Base-by-base conservation (phyloP, 2,888 invertebrate genomes). In the Tenthredo amoena region DNA sequence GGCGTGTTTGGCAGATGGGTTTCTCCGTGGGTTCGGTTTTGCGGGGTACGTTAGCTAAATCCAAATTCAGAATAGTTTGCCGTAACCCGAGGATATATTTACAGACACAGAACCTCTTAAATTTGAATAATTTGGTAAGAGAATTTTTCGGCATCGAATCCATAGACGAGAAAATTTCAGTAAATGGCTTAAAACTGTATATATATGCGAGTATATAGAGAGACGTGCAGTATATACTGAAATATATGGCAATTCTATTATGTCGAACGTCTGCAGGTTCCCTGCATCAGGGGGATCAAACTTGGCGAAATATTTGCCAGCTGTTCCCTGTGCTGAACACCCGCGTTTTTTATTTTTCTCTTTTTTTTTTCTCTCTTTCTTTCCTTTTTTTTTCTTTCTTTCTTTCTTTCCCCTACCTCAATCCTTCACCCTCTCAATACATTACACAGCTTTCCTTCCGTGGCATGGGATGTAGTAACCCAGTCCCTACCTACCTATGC, bases 301-400 rank as follows among this genome's bases (percentile, higher is more conserved):
- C 26, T 87, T 89, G 86, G 87, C 87, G 87, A 89, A 88, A 87
- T 86, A 86, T 85, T 85, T 86, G 86, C 88, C 89, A 87, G 89
- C 88, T 88, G 84, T 86, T 84, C 74, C 85, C 62, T 43, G 55
- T 2, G 62, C 26, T 12, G 82, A 65, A 76, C 58, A 79, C 55
- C 47, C 47, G 81, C 74, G 18, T 85, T 40, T 65, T 65, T 55
- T 79, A 34, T 55, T 47, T 76, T 31, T 47, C 26, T 26, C 26
- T 2, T 74, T 43, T 76, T 31, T 43, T 18, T 21, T 47, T 21
- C 26, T 47, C 4, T 47, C 12, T 47, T 47, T 43, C 10, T 37
- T 47, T n/a, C 26, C 0, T 7, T n/a, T 55, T 6, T 2, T n/a
- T 55, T 47, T 9, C 10, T 47, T 74, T 9, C 21, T 74, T 43